A percentile compares a stretch with the other conserved stretches of the same genome.
Evolutionary conservation across 35 echinoderm and acorn worm species (phyloP).

Genomic region (Apostichopus californicus): DNA sequence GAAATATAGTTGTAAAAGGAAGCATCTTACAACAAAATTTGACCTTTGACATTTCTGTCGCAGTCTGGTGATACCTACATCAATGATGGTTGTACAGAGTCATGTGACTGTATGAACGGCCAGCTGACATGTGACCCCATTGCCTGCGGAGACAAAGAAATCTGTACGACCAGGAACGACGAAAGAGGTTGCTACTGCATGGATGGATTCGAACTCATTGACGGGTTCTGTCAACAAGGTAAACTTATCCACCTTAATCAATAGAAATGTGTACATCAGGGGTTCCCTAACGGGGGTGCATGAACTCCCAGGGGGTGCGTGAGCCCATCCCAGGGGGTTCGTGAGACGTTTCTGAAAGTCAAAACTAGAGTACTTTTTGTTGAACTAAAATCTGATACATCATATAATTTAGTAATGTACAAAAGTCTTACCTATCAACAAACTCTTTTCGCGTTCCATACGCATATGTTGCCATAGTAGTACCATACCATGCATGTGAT

Average conservation of each 20-base stretch:
- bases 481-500: too few species aligned
- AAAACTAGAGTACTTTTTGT: too few species aligned
- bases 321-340: too few species aligned
- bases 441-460: too few species aligned
- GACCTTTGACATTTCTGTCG: slow-evolving; percentile 1
- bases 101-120: slow-evolving; percentile 59
- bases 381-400: too few species aligned
- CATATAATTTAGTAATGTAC: not conserved
- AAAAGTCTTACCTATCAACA: not conserved
- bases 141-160: slow-evolving; percentile 49
- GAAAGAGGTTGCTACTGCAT: slow-evolving; percentile 54
- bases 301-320: too few species aligned
- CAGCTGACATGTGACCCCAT: not conserved
- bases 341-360: too few species aligned
- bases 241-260: not conserved
- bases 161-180: slow-evolving; percentile 55
- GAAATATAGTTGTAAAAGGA: too few species aligned
- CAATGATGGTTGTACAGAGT: slow-evolving; percentile 23
- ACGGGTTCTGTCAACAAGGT: slow-evolving; percentile 29
- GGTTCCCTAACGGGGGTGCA: too few species aligned
- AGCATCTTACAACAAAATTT: not conserved
- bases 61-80: slow-evolving; percentile 59
- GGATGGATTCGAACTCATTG: slow-evolving; percentile 56
- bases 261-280: too few species aligned
- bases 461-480: too few species aligned